These are phyloP conservation scores for Mactra quadrangularis DNA, from an alignment of 1,140 invertebrate species.

Conservation along the genomic window DNA sequence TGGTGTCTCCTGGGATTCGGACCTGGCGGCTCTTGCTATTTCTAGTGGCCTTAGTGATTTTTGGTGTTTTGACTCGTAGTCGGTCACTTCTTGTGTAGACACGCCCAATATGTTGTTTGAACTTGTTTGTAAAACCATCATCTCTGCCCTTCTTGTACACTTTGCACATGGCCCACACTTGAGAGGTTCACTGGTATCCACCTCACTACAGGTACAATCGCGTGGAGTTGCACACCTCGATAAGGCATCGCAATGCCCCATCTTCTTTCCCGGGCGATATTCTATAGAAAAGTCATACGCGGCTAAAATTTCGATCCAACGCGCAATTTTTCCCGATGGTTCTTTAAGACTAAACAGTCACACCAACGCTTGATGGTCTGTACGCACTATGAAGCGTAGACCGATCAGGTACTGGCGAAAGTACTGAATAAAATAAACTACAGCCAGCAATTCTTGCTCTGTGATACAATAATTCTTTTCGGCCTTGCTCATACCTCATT, in stretches of 20 bases:
- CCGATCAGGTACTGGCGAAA: slow-evolving; percentile 18
- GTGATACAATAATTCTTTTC: too few relatives aligned
- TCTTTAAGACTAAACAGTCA: neutral
- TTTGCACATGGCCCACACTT: slow-evolving; percentile 45
- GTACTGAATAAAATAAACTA: slow-evolving; percentile 19
- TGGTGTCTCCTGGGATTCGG: too few relatives aligned
- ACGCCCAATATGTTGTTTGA: too few relatives aligned
- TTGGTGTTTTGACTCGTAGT: too few relatives aligned
- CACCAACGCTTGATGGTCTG: slow-evolving; percentile 29
- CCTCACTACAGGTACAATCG: slow-evolving; percentile 42
- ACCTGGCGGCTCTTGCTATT: too few relatives aligned
- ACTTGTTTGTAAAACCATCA: too few relatives aligned
- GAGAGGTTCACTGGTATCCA: slow-evolving; percentile 35
- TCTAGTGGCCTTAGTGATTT: too few relatives aligned
- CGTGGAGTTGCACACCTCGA: slow-evolving; percentile 33
- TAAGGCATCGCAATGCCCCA: slow-evolving; percentile 46
- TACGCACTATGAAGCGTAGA: neutral
- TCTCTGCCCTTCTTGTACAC: slow-evolving; percentile 26
- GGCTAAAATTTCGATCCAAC: slow-evolving; percentile 68
- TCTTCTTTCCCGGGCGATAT: neutral
- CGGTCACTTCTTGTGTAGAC: too few relatives aligned
- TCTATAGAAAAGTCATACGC: slow-evolving; percentile 53
- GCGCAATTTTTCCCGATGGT: slow-evolving; percentile 56
- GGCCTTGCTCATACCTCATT: too few relatives aligned
- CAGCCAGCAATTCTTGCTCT: neutral